Evolutionary conservation across 2,888 invertebrate genomes (phyloP).

Genomic region (Rotaria macrura): DNA sequence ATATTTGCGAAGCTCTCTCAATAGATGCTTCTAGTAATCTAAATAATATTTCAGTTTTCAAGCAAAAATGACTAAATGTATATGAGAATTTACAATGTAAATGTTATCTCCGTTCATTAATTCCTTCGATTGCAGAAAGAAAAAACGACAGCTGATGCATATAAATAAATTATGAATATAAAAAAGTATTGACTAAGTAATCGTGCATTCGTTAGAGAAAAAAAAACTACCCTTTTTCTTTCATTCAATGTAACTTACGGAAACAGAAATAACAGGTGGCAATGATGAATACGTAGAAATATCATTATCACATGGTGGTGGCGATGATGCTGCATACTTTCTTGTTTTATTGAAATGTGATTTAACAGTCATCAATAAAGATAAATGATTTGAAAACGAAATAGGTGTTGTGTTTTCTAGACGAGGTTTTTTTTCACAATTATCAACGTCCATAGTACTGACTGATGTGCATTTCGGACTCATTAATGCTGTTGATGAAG

Average conservation of each 20-base stretch:
- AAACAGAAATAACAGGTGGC: background rate
- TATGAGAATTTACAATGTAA: no score
- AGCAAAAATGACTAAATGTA: no score
- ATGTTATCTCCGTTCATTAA: background rate
- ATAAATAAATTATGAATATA: background rate
- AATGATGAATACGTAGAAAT: background rate
- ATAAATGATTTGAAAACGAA: background rate
- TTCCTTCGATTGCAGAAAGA: no score
- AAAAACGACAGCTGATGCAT: background rate
- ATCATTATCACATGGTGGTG: background rate
- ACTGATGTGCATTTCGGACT: background rate
- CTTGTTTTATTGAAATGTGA: background rate
- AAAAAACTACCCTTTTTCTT: no score
- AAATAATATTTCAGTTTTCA: no score
- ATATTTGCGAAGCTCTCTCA: no score
- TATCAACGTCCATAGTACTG: background rate
- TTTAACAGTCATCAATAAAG: background rate
- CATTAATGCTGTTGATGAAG: background rate
- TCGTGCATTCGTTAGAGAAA: no score
- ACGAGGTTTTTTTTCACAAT: background rate
- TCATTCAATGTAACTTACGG: background rate
- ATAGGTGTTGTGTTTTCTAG: background rate
- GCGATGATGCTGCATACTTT: no score
- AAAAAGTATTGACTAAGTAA: background rate
- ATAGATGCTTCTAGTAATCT: no score